phyloP scores from a whole-genome alignment of 2,797 vertebrate genomes.

The Sebastes itinus region DNA sequence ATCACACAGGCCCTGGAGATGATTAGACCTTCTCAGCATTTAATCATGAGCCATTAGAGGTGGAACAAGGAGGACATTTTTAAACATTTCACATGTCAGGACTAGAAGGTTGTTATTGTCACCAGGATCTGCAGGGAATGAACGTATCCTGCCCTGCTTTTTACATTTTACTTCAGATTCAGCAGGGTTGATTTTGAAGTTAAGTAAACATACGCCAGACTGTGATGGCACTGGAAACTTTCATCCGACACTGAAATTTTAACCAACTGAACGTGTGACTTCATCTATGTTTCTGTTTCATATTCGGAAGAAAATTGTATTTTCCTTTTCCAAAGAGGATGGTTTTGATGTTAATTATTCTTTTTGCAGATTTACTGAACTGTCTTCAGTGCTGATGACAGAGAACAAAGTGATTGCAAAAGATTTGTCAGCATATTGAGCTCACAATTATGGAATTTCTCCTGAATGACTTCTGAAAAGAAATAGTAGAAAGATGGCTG shows the following conservation, averaged over 20 bases:
- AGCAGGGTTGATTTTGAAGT: background rate
- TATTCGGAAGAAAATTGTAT: conserved; percentile 29
- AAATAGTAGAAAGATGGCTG: conserved; percentile 6
- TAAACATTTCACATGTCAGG: background rate
- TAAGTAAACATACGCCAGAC: background rate
- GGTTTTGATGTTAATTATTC: conserved; percentile 43
- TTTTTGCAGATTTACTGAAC: conserved; percentile 39
- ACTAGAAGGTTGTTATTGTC: background rate
- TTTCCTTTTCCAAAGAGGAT: conserved; percentile 23
- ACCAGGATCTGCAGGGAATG: background rate
- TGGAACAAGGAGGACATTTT: conserved; percentile 22
- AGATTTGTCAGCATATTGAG: background rate
- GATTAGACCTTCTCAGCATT: conserved; percentile 52
- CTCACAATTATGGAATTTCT: conserved; percentile 26
- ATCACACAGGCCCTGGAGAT: conserved; percentile 42
- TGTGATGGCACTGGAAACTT: background rate
- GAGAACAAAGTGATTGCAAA: conserved; percentile 28
- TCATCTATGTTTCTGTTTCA: conserved; percentile 36
- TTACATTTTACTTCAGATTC: background rate
- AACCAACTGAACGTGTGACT: background rate
- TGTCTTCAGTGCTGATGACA: conserved; percentile 26
- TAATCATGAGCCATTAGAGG: conserved; percentile 58
- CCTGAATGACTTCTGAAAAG: conserved; percentile 15
- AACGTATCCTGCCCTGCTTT: background rate
- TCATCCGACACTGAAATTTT: conserved; percentile 1